phyloP scores from a whole-genome alignment of 2,888 invertebrate genomes.

The Malachius bipustulatus region DNA sequence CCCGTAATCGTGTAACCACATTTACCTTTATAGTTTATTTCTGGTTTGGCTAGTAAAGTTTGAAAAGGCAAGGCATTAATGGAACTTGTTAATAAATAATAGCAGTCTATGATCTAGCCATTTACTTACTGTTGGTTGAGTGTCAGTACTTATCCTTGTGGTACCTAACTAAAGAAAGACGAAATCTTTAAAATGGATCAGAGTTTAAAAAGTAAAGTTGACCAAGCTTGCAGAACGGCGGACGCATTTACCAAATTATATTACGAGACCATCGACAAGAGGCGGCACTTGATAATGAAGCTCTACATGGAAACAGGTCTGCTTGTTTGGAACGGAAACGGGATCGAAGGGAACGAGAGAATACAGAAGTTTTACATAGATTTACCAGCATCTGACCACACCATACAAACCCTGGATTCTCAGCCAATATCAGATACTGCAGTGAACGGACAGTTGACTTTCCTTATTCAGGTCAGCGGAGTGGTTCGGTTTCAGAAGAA shows the following conservation, averaged over 20 bases:
- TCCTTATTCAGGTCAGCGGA: slow-evolving; percentile 74
- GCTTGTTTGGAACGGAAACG: slow-evolving; percentile 91
- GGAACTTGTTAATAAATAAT: no score
- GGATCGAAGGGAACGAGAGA: slow-evolving; percentile 62
- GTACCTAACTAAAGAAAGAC: no score
- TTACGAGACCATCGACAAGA: slow-evolving; percentile 80
- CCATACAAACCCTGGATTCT: slow-evolving; percentile 67
- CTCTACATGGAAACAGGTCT: slow-evolving; percentile 73
- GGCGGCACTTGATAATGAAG: slow-evolving; percentile 68
- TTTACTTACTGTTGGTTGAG: no score
- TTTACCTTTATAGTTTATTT: no score
- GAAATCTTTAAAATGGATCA: no score
- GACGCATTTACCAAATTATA: slow-evolving; percentile 83
- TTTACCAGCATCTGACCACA: slow-evolving; percentile 70
- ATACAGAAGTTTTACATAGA: slow-evolving; percentile 80
- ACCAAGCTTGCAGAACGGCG: slow-evolving; percentile 72
- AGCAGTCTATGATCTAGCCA: no score
- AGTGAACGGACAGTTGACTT: slow-evolving; percentile 65
- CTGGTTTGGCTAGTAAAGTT: no score
- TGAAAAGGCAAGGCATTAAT: no score
- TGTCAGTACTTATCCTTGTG: no score
- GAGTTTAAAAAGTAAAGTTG: slow-evolving; percentile 56
- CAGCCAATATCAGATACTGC: slow-evolving; percentile 74
- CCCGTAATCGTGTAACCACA: no score
- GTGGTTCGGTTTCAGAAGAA: slow-evolving; percentile 60